These are phyloP conservation scores for Heliconius hortense DNA, from an alignment of 2,888 invertebrate species.

Conservation along the genomic window DNA sequence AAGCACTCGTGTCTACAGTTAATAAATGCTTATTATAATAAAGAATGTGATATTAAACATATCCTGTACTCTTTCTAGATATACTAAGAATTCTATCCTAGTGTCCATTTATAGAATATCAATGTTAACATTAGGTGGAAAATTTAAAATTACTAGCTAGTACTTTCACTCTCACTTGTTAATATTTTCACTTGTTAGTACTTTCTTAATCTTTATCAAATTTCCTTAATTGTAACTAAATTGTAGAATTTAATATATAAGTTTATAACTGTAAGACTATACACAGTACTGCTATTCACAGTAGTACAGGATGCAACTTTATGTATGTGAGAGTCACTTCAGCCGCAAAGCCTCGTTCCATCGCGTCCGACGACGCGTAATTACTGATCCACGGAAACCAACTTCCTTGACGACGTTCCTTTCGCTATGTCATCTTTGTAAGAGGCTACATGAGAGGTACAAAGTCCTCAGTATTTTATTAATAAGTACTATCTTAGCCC, in stretches of 20 bases:
- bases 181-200: no score
- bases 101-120: no score
- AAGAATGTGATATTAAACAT: no score
- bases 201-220: neutral
- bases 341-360: constrained; percentile 24
- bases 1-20: neutral
- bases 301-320: constrained; percentile 7
- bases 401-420: constrained; percentile 38
- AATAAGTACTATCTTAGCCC: neutral
- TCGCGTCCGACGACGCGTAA: constrained; percentile 33
- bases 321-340: constrained; percentile 15
- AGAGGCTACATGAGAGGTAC: constrained; percentile 29
- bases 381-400: constrained; percentile 43
- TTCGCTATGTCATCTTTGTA: constrained; percentile 40
- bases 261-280: neutral
- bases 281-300: no score
- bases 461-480: neutral
- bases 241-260: neutral
- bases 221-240: neutral
- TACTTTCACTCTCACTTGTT: no score
- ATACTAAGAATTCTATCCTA: no score
- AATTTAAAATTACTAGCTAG: neutral
- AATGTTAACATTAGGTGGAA: no score
- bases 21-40: neutral
- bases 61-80: no score